phyloP scores from a whole-genome alignment of 2,888 invertebrate genomes.

The Meganola albula region DNA sequence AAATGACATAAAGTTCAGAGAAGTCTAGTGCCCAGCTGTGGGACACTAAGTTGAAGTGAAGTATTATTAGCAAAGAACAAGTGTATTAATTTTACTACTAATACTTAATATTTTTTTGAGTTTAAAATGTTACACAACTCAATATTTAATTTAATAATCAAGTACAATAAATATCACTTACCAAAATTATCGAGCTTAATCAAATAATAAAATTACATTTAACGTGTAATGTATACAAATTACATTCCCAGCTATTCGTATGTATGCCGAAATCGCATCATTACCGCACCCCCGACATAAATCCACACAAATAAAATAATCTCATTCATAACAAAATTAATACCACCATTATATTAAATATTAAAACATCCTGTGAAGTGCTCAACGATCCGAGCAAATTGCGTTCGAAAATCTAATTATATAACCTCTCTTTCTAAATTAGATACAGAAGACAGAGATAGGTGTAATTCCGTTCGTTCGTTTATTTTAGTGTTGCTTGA shows the following conservation, averaged over 20 bases:
- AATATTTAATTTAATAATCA: too few relatives aligned
- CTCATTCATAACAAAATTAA: conserved; percentile 67
- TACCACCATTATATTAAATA: conserved; percentile 69
- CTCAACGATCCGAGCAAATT: conserved; percentile 46
- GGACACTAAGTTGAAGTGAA: too few relatives aligned
- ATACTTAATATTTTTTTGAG: too few relatives aligned
- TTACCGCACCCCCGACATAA: conserved; percentile 58
- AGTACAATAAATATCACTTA: conserved; percentile 11
- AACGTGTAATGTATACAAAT: conserved; percentile 32
- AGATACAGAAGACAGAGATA: conserved; percentile 34
- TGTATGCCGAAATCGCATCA: conserved; percentile 40
- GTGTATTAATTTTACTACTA: too few relatives aligned
- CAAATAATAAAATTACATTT: conserved; percentile 15
- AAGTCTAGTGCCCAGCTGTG: too few relatives aligned
- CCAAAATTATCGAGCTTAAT: conserved; percentile 16
- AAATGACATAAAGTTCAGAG: too few relatives aligned
- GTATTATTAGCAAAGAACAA: too few relatives aligned
- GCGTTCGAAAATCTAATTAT: conserved; percentile 38
- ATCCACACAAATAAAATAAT: conserved; percentile 57
- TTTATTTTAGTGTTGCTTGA: conserved; percentile 35
- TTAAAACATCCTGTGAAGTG: conserved; percentile 62
- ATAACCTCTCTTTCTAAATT: conserved; percentile 12
- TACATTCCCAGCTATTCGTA: conserved; percentile 31
- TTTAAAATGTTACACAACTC: too few relatives aligned
- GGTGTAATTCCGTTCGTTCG: conserved; percentile 22